A percentile compares a stretch with the other conserved stretches of the same genome.
Evolutionary conservation across 2,113 vertebrate genomes (phyloP).

Genomic region (Microcebus tavaratra): DNA sequence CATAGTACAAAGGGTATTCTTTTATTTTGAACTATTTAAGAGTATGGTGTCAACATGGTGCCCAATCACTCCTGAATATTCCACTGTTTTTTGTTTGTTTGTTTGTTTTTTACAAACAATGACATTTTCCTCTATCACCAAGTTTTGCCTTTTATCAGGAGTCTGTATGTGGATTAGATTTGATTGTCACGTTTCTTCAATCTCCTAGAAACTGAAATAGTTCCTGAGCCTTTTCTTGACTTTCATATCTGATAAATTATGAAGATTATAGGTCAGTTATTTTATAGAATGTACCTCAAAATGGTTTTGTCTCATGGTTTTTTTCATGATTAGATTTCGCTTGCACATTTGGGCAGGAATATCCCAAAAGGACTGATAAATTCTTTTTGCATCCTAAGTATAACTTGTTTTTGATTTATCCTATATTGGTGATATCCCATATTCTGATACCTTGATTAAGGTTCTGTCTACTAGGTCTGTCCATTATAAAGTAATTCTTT

Average conservation of each 20-base stretch:
- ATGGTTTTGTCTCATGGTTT: background rate
- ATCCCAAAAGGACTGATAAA: background rate
- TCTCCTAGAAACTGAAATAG: background rate
- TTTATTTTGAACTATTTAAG: background rate
- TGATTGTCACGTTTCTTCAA: background rate
- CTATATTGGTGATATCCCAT: background rate
- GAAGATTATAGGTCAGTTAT: background rate
- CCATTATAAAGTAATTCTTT: background rate
- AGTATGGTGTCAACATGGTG: background rate
- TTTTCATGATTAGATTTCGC: background rate
- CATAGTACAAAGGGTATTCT: background rate
- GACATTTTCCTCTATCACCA: background rate
- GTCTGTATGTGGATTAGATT: background rate
- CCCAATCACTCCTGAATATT: background rate
- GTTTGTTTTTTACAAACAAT: background rate
- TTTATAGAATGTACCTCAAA: background rate
- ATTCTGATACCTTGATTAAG: background rate
- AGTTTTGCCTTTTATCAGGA: background rate
- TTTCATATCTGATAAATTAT: constrained; percentile 6
- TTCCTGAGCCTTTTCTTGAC: background rate
- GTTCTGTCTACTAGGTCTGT: background rate
- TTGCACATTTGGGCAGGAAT: background rate
- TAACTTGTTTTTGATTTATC: background rate
- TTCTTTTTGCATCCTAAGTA: background rate
- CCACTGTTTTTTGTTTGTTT: background rate